Evolutionary conservation across 2,888 invertebrate species (phyloP).

Genomic region (Macaria notata): DNA sequence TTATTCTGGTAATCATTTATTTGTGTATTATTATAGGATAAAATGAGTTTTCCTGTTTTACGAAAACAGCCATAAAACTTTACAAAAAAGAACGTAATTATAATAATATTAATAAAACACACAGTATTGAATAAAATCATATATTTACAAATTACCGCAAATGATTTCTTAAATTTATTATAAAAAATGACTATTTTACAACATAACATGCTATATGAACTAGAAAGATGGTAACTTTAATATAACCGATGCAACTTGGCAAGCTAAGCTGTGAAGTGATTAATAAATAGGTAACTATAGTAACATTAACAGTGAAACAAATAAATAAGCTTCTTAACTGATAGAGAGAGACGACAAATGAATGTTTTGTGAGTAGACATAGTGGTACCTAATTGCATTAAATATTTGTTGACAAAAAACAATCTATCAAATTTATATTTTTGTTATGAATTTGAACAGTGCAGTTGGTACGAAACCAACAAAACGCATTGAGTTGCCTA

Average conservation of each 20-base stretch:
- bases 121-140: slow-evolving; percentile 70
- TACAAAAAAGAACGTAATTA: no score
- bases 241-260: slow-evolving; percentile 53
- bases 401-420: no score
- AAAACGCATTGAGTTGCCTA: no score
- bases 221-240: slow-evolving; percentile 71
- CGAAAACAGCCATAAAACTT: no score
- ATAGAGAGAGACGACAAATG: slow-evolving; percentile 61
- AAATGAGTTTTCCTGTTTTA: no score
- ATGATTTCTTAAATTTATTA: slow-evolving; percentile 66
- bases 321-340: slow-evolving; percentile 70
- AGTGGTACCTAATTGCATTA: background rate
- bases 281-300: slow-evolving; percentile 77
- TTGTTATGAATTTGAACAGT: no score
- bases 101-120: background rate
- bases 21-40: no score
- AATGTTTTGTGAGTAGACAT: slow-evolving; percentile 34
- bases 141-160: slow-evolving; percentile 74
- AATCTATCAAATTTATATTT: no score
- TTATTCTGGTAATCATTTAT: no score
- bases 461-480: no score
- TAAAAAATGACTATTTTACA: slow-evolving; percentile 70
- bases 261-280: slow-evolving; percentile 59
- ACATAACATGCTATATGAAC: slow-evolving; percentile 63
- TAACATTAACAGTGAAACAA: slow-evolving; percentile 74